Percentiles rank a stretch among this genome's conserved stretches.
These are phyloP conservation scores for Fregata magnificens DNA, from an alignment of 2,113 vertebrate genomes.

Conservation along the genomic window DNA sequence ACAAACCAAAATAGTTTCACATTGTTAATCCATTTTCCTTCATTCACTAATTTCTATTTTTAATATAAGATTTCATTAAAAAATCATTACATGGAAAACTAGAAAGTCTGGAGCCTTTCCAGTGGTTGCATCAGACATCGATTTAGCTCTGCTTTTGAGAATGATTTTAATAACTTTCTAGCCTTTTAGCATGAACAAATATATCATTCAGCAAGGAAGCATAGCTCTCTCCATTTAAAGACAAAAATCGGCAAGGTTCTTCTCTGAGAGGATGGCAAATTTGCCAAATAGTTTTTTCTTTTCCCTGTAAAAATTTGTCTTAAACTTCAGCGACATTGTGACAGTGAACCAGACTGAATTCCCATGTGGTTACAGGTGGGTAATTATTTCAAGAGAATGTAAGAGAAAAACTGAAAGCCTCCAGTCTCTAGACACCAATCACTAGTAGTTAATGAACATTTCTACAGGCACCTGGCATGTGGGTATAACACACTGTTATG, in stretches of 20 bases:
- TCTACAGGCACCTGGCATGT: not conserved
- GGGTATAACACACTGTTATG: not conserved
- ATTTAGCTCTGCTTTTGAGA: not conserved
- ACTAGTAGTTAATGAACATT: not conserved
- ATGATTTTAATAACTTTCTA: not conserved
- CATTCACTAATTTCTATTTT: constrained; percentile 16
- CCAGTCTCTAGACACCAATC: not conserved
- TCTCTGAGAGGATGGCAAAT: not conserved
- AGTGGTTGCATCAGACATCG: not conserved
- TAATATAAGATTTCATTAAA: not conserved
- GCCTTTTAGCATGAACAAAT: not conserved
- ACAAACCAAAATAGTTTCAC: not conserved
- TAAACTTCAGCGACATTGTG: not conserved
- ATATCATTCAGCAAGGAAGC: not conserved
- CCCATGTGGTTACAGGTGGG: not conserved
- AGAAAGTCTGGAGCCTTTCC: not conserved
- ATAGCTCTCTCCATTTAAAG: not conserved
- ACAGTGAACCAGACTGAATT: not conserved
- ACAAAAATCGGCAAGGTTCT: not conserved
- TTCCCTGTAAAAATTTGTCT: not conserved
- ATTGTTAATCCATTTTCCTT: not conserved
- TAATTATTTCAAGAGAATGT: not conserved
- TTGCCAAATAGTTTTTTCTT: not conserved
- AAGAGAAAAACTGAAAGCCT: not conserved
- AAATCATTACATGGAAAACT: constrained; percentile 7